These are phyloP conservation scores for Drosophila lowei DNA, from an alignment of 1,140 invertebrate species.

Conservation along the genomic window DNA sequence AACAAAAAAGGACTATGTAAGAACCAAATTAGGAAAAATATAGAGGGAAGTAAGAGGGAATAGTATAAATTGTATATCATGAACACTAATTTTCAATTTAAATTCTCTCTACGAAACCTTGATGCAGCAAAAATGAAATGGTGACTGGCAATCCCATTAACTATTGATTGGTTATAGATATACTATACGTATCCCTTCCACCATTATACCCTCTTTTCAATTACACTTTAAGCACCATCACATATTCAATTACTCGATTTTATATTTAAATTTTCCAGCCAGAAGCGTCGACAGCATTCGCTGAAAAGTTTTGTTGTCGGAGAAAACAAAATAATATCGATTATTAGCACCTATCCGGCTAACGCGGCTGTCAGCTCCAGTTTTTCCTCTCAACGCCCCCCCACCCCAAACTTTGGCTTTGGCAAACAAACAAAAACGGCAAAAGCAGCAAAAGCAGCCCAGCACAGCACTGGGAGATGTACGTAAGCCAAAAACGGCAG, in stretches of 20 bases:
- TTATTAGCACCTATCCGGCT: slow-evolving; percentile 64
- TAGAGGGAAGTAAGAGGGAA: too few species aligned
- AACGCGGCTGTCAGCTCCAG: slow-evolving; percentile 37
- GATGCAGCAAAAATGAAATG: too few species aligned
- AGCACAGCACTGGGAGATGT: background rate
- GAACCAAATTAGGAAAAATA: too few species aligned
- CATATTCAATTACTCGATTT: slow-evolving; percentile 2
- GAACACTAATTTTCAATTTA: too few species aligned
- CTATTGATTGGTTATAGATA: too few species aligned
- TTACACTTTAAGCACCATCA: slow-evolving; percentile 18
- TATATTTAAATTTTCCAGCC: slow-evolving; percentile 20
- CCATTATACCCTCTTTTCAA: too few species aligned
- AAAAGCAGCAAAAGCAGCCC: slow-evolving; percentile 23
- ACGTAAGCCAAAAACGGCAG: slow-evolving; percentile 20
- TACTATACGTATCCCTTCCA: too few species aligned
- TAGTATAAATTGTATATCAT: too few species aligned
- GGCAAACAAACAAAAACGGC: slow-evolving; percentile 28
- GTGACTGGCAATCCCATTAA: too few species aligned
- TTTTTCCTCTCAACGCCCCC: background rate
- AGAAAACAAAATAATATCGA: slow-evolving; percentile 80
- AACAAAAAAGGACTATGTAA: too few species aligned
- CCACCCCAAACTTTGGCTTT: slow-evolving; percentile 26
- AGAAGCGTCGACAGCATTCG: slow-evolving; percentile 35
- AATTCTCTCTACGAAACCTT: too few species aligned
- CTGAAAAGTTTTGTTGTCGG: slow-evolving; percentile 67